Percentiles rank a stretch among this genome's conserved stretches.
These are phyloP conservation scores for Acanthosepion esculentum DNA, from an alignment of 2,888 invertebrate genomes.

Conservation along the genomic window DNA sequence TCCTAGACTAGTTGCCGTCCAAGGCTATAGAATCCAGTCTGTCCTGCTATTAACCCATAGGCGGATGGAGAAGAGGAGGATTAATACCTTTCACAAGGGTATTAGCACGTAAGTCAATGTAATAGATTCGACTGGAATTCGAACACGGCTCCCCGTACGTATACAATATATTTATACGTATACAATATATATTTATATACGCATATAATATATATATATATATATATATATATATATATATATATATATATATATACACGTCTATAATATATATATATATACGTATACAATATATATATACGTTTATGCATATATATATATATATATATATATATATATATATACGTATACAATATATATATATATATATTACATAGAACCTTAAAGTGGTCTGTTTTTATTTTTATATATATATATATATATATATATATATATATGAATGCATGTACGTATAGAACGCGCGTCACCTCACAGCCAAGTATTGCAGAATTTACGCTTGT, in stretches of 20 bases:
- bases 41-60: too few species aligned
- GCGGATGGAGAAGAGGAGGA: too few species aligned
- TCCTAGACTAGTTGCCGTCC: too few species aligned
- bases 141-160: background rate
- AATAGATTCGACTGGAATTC: too few species aligned
- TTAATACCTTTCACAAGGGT: too few species aligned
- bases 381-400: too few species aligned
- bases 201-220: too few species aligned
- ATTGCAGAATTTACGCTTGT: too few species aligned
- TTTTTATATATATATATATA: background rate
- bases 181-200: background rate
- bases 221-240: slow-evolving; percentile 21
- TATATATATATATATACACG: background rate
- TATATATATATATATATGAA: slow-evolving; percentile 13
- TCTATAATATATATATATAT: background rate
- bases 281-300: background rate
- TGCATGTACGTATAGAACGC: background rate
- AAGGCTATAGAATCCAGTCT: too few species aligned
- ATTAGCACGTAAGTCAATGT: too few species aligned
- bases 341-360: background rate
- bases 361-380: slow-evolving; percentile 34
- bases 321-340: background rate
- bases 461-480: too few species aligned
- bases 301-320: slow-evolving; percentile 14
- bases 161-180: background rate